These are phyloP conservation scores for Physella acuta DNA, from an alignment of 1,140 invertebrate species.

Conservation along the genomic window DNA sequence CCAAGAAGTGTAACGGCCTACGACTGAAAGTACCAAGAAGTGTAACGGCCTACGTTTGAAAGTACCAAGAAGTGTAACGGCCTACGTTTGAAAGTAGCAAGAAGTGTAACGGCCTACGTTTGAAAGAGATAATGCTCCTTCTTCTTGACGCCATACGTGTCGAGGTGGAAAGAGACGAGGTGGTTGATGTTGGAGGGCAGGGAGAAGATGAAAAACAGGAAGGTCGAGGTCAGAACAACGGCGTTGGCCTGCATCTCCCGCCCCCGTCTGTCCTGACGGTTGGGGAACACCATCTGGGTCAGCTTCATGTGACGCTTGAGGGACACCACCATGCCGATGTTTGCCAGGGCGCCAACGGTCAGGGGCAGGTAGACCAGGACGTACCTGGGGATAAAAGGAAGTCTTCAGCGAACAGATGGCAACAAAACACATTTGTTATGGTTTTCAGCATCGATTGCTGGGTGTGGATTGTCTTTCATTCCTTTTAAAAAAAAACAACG, in stretches of 20 bases:
- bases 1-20: no score
- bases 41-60: no score
- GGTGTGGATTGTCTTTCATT: no score
- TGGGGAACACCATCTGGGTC: background rate
- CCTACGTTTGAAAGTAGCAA: no score
- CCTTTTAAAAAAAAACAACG: no score
- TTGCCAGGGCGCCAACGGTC: background rate
- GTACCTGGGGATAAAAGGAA: no score
- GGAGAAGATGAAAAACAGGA: background rate
- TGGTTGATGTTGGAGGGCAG: background rate
- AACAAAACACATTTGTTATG: no score
- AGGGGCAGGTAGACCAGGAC: background rate
- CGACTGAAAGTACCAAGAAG: no score
- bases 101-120: background rate
- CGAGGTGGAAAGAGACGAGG: background rate
- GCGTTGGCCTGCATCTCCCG: background rate
- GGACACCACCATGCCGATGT: background rate
- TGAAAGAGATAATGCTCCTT: background rate
- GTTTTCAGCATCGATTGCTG: no score
- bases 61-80: no score
- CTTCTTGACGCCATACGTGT: background rate
- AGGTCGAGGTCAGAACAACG: background rate
- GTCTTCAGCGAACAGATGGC: no score
- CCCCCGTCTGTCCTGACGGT: background rate
- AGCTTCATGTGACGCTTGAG: background rate